A percentile compares a stretch with the other conserved stretches of the same genome.
These are phyloP conservation scores for Mormyrus lacerda DNA, from an alignment of 2,113 vertebrate genomes.

Conservation along the genomic window DNA sequence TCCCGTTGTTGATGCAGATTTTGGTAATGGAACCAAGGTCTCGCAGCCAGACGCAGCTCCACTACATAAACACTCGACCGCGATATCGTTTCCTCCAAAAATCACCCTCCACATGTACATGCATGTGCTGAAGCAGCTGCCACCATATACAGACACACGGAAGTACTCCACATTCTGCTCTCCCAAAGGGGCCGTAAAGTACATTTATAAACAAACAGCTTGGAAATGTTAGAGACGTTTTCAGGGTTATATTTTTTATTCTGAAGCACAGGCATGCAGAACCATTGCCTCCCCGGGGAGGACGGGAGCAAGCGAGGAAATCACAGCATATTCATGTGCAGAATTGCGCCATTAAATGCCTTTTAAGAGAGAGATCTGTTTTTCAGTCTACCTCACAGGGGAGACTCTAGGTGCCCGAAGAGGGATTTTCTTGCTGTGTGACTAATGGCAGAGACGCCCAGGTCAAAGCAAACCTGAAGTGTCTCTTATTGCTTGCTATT, in stretches of 20 bases:
- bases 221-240: not conserved
- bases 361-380: not conserved
- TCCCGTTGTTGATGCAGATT: not conserved
- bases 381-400: not conserved
- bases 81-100: not conserved
- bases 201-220: not conserved
- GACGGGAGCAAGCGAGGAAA: not conserved
- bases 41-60: not conserved
- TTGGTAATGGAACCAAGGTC: not conserved
- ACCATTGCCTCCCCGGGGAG: not conserved
- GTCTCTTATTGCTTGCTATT: not conserved
- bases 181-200: not conserved
- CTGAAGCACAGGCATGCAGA: not conserved
- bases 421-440: not conserved
- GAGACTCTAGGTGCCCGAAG: not conserved
- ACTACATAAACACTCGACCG: not conserved
- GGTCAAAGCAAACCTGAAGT: not conserved
- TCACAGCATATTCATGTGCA: constrained; percentile 1
- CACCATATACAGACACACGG: not conserved
- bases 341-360: not conserved
- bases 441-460: not conserved
- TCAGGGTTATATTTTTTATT: not conserved
- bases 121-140: not conserved
- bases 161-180: not conserved
- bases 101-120: not conserved